Percentiles rank a stretch among this genome's conserved stretches.
Conservation (phyloP, 2,113 vertebrate genomes). For the Prochilodus magdalenae region DNA sequence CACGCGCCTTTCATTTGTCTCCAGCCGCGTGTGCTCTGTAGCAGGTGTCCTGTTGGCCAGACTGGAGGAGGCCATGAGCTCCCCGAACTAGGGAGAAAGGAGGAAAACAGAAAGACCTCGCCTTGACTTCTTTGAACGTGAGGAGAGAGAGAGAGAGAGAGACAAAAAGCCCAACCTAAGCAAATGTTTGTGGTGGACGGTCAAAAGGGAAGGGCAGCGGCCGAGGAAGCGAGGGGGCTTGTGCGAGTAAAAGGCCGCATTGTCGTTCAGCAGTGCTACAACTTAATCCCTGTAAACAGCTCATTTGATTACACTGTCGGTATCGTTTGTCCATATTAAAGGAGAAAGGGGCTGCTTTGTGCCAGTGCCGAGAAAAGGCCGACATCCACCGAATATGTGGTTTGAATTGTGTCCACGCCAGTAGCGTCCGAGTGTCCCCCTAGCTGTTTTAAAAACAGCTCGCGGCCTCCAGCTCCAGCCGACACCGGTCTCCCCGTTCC, state of each 20-base stretch:
- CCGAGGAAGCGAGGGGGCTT: neutral
- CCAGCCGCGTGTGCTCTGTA: slow-evolving; percentile 79
- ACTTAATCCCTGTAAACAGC: slow-evolving; percentile 49
- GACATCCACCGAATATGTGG: neutral
- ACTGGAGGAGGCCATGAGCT: neutral
- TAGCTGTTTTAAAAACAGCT: no score
- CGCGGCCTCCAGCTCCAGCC: neutral
- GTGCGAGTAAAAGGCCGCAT: slow-evolving; percentile 17
- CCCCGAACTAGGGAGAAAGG: neutral
- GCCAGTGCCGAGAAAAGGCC: slow-evolving; percentile 20
- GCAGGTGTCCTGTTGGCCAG: slow-evolving; percentile 72
- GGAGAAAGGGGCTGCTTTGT: slow-evolving; percentile 34
- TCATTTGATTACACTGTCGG: slow-evolving; percentile 42
- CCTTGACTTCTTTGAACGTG: slow-evolving; percentile 4
- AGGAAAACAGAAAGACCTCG: neutral
- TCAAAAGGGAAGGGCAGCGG: slow-evolving; percentile 4
- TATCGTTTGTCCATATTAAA: slow-evolving; percentile 39
- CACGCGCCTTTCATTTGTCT: slow-evolving; percentile 84
- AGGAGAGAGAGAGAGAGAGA: neutral
- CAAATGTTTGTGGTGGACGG: slow-evolving; percentile 27
- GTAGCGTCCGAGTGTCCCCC: neutral
- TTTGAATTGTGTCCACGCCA: neutral
- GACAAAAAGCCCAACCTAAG: slow-evolving; percentile 31
- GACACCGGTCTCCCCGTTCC: no score
- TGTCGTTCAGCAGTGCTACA: slow-evolving; percentile 13